These are phyloP conservation scores for Eristalinus aeneus DNA, from an alignment of 2,888 invertebrate genomes.

Conservation along the genomic window DNA sequence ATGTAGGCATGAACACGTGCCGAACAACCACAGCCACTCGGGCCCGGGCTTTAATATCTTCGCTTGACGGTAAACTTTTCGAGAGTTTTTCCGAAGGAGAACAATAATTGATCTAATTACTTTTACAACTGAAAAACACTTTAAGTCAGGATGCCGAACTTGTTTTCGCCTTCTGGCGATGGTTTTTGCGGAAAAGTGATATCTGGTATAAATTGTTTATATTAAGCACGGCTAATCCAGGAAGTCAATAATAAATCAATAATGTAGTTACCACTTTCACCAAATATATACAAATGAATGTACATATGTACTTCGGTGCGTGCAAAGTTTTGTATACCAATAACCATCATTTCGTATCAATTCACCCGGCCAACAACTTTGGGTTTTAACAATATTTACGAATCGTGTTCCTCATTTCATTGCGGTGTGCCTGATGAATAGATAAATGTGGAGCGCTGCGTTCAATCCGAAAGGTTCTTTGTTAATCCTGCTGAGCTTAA, in stretches of 20 bases:
- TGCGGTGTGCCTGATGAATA: not conserved
- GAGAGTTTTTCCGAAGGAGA: constrained; percentile 28
- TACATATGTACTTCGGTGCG: constrained; percentile 9
- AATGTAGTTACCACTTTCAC: not conserved
- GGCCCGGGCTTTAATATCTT: constrained; percentile 36
- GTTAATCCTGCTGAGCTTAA: not conserved
- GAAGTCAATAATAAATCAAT: constrained; percentile 36
- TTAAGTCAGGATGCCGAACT: constrained; percentile 9
- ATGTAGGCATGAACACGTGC: constrained; percentile 51
- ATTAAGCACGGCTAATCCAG: not conserved
- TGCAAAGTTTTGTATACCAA: constrained; percentile 10
- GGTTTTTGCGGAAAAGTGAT: constrained; percentile 7
- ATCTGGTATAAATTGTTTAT: constrained; percentile 29
- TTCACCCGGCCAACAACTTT: constrained; percentile 15
- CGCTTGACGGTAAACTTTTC: constrained; percentile 54
- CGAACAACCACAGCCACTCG: not conserved
- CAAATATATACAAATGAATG: not conserved
- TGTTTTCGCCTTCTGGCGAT: not conserved
- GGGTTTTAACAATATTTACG: constrained; percentile 6
- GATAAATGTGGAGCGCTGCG: not conserved
- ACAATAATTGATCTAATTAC: constrained; percentile 65
- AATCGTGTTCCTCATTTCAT: not conserved
- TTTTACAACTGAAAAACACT: constrained; percentile 32
- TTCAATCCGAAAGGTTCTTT: not conserved
- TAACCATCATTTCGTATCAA: constrained; percentile 16